Base-by-base conservation (phyloP, 1,140 invertebrate species). In the Anagrus nilaparvatae region DNA sequence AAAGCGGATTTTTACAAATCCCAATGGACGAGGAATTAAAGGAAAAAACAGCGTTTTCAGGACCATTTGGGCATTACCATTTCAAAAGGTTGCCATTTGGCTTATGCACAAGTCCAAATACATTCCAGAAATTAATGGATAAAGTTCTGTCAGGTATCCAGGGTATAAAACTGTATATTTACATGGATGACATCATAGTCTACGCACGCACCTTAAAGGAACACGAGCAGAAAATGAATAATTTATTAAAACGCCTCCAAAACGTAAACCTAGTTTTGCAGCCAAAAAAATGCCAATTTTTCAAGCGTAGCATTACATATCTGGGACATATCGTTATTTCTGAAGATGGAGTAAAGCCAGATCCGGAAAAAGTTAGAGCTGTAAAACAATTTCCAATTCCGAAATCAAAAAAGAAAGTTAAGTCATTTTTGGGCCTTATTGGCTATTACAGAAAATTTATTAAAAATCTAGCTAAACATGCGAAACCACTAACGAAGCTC, bases 401-500 rank as follows among this genome's bases (percentile, higher is more conserved):
- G 4, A 20, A 9, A 7, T 12, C 16, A 5, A 8, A 12, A 20
- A 34, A 20, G 10, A 34, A 17, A 10, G 5, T 34, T 2, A 34
- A 21, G 21, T 3, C 4, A 21, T 20, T 34, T 16, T 12, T 34
- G 10, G 18, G 4, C 8, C n/a, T n/a, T n/a, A n/a, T n/a, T n/a
- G 29, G 33, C 8, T 56, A 51, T 17, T 55, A 49, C 24, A 19
- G 54, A 1, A 10, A 41, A 0, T 47, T 47, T 35, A 44, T 55
- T 12, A 10, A 37, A 4, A 33, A 33, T 18, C 20, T 33, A 13
- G 5, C 27, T 7, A 40, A 30, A 12, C 19, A 27, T 5, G 10
- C 35, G 8, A 8, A 14, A 27, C 35, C 35, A n/a, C 23, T 38
- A 3, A 38, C 21, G 3, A 38, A 25, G 18, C 35, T 38, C 3